phyloP scores from a whole-genome alignment of 1,140 invertebrate species.

The Conus ventricosus region DNA sequence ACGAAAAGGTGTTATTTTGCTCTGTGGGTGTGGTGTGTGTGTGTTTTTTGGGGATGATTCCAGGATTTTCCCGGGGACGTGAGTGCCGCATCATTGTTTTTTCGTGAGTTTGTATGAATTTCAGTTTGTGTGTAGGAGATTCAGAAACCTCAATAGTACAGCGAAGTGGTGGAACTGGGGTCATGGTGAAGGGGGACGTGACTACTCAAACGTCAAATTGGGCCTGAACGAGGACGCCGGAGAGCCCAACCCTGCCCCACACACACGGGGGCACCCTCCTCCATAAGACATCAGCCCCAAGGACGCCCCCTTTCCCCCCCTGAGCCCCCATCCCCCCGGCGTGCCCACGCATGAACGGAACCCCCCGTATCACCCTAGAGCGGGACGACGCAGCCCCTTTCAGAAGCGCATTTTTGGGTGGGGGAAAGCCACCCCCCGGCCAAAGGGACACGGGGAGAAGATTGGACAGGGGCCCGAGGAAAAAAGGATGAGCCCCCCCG shows the following conservation, averaged over 20 bases:
- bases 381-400: neutral
- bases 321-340: constrained; percentile 23
- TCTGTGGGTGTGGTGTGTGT: too few relatives aligned
- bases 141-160: too few relatives aligned
- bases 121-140: too few relatives aligned
- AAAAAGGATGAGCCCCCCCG: constrained; percentile 79
- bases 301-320: constrained; percentile 10
- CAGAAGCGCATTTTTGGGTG: neutral
- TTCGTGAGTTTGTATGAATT: too few relatives aligned
- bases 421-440: neutral
- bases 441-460: neutral
- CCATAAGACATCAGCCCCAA: constrained; percentile 63
- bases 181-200: constrained; percentile 59
- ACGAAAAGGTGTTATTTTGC: too few relatives aligned
- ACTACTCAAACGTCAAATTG: constrained; percentile 70
- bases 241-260: constrained; percentile 61
- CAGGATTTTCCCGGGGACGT: too few relatives aligned
- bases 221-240: constrained; percentile 68
- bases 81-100: too few relatives aligned
- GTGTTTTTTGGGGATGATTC: too few relatives aligned
- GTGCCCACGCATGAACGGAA: constrained; percentile 71
- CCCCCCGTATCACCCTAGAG: constrained; percentile 48
- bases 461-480: constrained; percentile 47
- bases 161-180: constrained; percentile 40
- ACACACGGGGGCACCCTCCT: constrained; percentile 71